phyloP scores from a whole-genome alignment of 2,888 invertebrate species.

The Anthophora plumipes region DNA sequence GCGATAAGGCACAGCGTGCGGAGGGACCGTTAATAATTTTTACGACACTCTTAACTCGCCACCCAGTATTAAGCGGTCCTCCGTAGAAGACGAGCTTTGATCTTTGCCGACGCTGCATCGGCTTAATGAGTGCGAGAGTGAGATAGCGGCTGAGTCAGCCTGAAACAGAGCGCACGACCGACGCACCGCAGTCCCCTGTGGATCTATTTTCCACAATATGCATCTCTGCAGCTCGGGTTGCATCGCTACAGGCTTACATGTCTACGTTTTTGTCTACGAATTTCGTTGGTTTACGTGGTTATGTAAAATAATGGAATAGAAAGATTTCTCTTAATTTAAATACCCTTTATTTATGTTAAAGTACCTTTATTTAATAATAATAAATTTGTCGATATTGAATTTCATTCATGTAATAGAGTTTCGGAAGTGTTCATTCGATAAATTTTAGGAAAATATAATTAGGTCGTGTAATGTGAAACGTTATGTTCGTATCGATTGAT shows the following conservation, averaged over 20 bases:
- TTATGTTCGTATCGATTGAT: no score
- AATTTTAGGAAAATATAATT: no score
- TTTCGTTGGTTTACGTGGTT: not conserved
- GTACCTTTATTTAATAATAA: no score
- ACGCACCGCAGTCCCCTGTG: constrained; percentile 42
- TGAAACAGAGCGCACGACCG: constrained; percentile 35
- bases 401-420: no score
- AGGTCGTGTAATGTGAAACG: no score
- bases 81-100: constrained; percentile 80
- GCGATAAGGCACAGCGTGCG: constrained; percentile 78
- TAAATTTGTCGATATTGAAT: no score
- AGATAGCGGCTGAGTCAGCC: constrained; percentile 63
- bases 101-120: constrained; percentile 81
- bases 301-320: not conserved
- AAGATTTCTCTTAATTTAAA: not conserved
- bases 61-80: constrained; percentile 83
- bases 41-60: constrained; percentile 83
- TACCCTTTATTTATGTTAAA: not conserved
- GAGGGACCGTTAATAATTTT: constrained; percentile 81
- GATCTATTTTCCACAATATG: constrained; percentile 49
- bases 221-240: constrained; percentile 53
- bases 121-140: constrained; percentile 78
- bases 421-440: no score
- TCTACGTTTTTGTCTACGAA: not conserved
- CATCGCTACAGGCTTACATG: constrained; percentile 50